Conservation (phyloP, 2,888 invertebrate genomes). For the Cantharis flavilabris region DNA sequence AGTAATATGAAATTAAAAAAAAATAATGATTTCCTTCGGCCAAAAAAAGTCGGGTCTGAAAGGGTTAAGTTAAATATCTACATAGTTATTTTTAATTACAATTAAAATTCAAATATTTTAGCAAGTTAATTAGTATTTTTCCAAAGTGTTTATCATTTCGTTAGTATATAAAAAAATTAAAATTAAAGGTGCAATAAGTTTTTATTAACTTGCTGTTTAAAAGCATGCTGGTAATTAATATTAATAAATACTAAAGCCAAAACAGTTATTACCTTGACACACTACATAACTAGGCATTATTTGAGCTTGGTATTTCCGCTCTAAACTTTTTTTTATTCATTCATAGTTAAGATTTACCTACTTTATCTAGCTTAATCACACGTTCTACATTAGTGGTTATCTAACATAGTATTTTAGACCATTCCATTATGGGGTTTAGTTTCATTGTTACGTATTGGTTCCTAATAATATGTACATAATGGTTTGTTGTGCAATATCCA, state of each 20-base stretch:
- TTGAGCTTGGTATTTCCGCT: not conserved
- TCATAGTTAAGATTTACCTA: not conserved
- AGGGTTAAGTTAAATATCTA: no score
- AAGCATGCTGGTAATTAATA: not conserved
- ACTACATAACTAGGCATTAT: not conserved
- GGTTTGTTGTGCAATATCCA: no score
- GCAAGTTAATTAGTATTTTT: no score
- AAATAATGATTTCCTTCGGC: no score
- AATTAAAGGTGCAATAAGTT: not conserved
- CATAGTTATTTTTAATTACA: no score
- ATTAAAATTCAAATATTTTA: no score
- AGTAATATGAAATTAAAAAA: no score
- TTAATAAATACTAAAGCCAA: not conserved
- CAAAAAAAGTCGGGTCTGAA: no score
- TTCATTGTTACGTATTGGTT: not conserved
- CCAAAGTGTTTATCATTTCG: no score
- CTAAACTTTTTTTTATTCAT: not conserved
- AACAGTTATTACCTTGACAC: not conserved
- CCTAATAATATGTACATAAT: not conserved
- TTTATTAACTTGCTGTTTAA: not conserved
- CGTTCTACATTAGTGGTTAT: not conserved
- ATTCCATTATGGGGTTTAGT: not conserved
- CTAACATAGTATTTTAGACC: not conserved
- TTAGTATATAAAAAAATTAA: not conserved
- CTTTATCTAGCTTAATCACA: not conserved